A percentile compares a stretch with the other conserved stretches of the same genome.
These are phyloP conservation scores for Chiroxiphia lanceolata DNA, from an alignment of 2,797 vertebrate species.

Conservation along the genomic window DNA sequence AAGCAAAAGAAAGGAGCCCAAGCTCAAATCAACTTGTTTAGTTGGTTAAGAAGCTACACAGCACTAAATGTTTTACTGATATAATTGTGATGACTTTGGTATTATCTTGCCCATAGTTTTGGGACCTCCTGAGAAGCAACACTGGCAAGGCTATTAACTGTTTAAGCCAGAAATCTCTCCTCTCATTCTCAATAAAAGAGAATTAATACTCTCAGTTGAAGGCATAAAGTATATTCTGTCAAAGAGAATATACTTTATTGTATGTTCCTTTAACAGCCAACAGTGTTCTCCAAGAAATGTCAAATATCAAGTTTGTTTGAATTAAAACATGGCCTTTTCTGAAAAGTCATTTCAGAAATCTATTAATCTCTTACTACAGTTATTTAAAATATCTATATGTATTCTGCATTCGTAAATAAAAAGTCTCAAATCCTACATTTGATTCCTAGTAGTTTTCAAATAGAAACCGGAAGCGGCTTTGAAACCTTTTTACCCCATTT, in stretches of 20 bases:
- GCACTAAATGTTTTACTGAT: background rate
- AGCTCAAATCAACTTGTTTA: background rate
- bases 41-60: background rate
- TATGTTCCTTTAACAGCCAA: background rate
- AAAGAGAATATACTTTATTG: background rate
- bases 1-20: background rate
- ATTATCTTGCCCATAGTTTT: background rate
- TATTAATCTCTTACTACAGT: background rate
- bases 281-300: rapidly evolving
- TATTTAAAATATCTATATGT: background rate
- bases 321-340: background rate
- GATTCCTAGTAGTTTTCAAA: background rate
- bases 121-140: background rate
- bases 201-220: background rate
- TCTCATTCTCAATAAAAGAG: background rate
- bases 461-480: background rate
- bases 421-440: background rate
- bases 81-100: rapidly evolving
- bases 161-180: background rate
- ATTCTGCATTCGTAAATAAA: background rate
- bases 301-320: background rate
- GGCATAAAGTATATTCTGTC: background rate
- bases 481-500: background rate
- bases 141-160: background rate
- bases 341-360: background rate